Percentiles rank a stretch among this genome's conserved stretches.
These are phyloP conservation scores for Meteorus cinctellus DNA, from an alignment of 2,888 invertebrate species.

Conservation along the genomic window DNA sequence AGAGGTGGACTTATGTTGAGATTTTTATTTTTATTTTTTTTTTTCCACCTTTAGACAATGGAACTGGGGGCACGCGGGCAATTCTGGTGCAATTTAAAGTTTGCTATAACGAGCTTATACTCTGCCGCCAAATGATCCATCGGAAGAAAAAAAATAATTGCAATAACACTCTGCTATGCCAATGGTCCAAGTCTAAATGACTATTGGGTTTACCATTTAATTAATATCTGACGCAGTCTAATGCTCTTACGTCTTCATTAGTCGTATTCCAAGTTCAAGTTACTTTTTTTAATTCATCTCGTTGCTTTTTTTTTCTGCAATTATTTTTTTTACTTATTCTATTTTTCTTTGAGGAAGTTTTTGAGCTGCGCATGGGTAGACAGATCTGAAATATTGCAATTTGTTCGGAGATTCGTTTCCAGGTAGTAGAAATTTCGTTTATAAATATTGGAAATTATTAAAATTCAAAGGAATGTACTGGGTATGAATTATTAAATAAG, in stretches of 20 bases:
- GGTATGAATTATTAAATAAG: too few relatives aligned
- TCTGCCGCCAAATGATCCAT: constrained; percentile 1
- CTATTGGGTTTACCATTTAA: neutral
- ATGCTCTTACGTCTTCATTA: neutral
- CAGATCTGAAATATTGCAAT: too few relatives aligned
- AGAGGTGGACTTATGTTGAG: neutral
- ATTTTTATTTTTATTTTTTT: neutral
- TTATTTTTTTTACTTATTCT: too few relatives aligned
- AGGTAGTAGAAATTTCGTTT: too few relatives aligned
- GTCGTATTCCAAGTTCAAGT: neutral
- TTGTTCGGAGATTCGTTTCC: too few relatives aligned
- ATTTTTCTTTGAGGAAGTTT: too few relatives aligned
- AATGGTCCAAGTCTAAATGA: neutral
- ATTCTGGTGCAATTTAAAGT: neutral
- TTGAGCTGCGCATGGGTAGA: too few relatives aligned
- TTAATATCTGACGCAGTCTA: neutral
- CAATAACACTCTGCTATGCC: neutral
- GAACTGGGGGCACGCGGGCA: neutral
- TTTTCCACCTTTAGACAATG: neutral
- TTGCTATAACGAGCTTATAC: constrained; percentile 3
- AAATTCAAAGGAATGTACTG: too few relatives aligned
- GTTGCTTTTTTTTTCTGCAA: neutral
- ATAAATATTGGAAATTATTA: too few relatives aligned
- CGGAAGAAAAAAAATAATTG: neutral
- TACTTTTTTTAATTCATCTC: neutral